Evolutionary conservation across 2,113 vertebrate genomes (phyloP).

Genomic region (Hystrix brachyura): DNA sequence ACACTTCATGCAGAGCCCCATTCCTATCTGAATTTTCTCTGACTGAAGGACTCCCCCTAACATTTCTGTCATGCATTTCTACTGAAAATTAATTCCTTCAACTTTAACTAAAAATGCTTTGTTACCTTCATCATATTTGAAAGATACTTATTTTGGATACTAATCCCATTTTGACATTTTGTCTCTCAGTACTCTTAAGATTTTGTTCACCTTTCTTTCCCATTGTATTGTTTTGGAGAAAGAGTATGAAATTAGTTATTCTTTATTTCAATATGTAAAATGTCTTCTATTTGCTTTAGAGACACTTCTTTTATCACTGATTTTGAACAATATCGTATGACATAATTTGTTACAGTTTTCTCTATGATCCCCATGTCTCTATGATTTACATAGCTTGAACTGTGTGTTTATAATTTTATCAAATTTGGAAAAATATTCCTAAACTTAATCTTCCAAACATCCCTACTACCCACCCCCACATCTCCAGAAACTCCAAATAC

Average conservation of each 20-base stretch:
- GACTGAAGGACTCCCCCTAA: not conserved
- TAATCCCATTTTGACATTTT: not conserved
- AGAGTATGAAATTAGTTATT: not conserved
- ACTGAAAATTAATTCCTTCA: not conserved
- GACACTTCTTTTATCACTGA: not conserved
- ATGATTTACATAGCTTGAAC: not conserved
- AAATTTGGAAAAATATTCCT: not conserved
- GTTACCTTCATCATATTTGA: slow-evolving; percentile 23
- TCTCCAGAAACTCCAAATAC: not conserved
- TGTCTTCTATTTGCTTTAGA: not conserved
- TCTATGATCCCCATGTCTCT: not conserved
- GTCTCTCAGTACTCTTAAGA: not conserved
- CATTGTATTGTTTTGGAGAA: not conserved
- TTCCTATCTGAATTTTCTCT: not conserved
- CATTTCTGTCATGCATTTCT: not conserved
- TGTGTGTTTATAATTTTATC: not conserved
- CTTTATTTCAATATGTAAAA: not conserved
- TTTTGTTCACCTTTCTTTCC: not conserved
- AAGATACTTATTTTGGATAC: not conserved
- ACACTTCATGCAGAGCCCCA: not conserved
- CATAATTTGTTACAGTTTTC: not conserved
- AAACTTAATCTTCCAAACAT: not conserved
- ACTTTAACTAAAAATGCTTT: not conserved
- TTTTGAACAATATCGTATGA: not conserved
- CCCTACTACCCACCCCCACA: not conserved